phyloP scores from a whole-genome alignment of 2,797 vertebrate genomes.

The Menidia menidia region DNA sequence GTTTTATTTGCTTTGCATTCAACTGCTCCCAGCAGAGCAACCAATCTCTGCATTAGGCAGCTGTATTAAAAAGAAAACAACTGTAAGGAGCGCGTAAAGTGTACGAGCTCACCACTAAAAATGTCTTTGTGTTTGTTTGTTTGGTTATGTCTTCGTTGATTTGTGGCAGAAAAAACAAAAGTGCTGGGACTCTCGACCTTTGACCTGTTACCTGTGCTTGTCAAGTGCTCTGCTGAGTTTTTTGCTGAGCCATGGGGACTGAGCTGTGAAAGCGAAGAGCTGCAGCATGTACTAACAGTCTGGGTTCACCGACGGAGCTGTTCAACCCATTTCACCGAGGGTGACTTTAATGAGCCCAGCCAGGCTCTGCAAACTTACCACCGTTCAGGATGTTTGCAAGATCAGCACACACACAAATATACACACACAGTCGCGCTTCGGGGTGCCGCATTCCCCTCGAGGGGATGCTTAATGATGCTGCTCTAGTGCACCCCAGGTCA shows the following conservation, averaged over 20 bases:
- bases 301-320: conserved; percentile 74
- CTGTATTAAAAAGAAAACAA: neutral
- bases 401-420: conserved; percentile 45
- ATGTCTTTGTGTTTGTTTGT: conserved; percentile 35
- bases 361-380: conserved; percentile 49
- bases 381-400: conserved; percentile 38
- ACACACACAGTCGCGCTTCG: conserved; percentile 46
- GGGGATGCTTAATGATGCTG: conserved; percentile 70
- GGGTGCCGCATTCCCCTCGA: conserved; percentile 54
- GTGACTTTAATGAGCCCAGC: conserved; percentile 76
- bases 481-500: conserved; percentile 66
- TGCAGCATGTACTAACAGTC: conserved; percentile 67
- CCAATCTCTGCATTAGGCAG: neutral
- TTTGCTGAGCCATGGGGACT: conserved; percentile 59
- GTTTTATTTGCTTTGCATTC: neutral
- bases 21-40: neutral
- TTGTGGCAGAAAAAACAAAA: conserved; percentile 66
- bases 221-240: conserved; percentile 78
- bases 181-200: conserved; percentile 54
- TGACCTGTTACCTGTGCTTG: conserved; percentile 69
- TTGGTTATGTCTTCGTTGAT: conserved; percentile 54
- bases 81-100: neutral
- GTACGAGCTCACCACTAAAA: neutral
- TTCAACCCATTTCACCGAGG: conserved; percentile 76
- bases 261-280: conserved; percentile 73